Percentiles rank a stretch among this genome's conserved stretches.
These are phyloP conservation scores for Drosophila demipolita DNA, from an alignment of 2,888 invertebrate genomes.

Conservation along the genomic window DNA sequence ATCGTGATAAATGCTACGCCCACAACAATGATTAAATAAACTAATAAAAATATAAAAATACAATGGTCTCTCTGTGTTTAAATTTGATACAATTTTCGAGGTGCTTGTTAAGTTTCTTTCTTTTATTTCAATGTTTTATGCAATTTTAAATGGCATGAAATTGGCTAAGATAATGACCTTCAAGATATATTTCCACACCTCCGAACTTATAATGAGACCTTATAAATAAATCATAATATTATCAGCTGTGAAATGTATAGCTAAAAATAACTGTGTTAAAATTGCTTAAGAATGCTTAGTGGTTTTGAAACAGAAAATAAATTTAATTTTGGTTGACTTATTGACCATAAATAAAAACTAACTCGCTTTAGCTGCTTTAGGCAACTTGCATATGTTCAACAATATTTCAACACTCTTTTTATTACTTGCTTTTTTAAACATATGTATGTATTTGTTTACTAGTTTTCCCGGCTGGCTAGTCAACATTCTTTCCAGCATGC, in stretches of 20 bases:
- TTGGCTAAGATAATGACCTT: conserved; percentile 44
- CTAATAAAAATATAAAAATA: conserved; percentile 41
- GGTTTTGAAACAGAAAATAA: neutral
- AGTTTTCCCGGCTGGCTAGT: conserved; percentile 13
- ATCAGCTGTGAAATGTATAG: neutral
- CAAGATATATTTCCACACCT: conserved; percentile 36
- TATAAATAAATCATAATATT: neutral
- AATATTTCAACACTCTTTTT: conserved; percentile 2
- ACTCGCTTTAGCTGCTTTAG: neutral
- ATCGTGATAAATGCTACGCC: conserved; percentile 75
- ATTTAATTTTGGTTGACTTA: neutral
- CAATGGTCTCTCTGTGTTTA: conserved; percentile 18
- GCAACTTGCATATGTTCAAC: neutral
- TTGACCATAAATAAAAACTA: neutral
- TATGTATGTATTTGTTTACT: neutral
- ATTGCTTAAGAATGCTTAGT: neutral
- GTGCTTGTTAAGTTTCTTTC: conserved; percentile 43
- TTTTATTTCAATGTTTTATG: conserved; percentile 25
- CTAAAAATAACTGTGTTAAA: neutral
- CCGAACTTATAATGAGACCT: neutral
- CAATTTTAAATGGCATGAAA: conserved; percentile 25
- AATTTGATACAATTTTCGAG: conserved; percentile 57
- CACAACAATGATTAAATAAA: conserved; percentile 58
- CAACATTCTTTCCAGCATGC: conserved; percentile 22
- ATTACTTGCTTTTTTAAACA: neutral